Evolutionary conservation across 2,797 vertebrate species (phyloP).

Genomic region (Tachyglossus aculeatus): DNA sequence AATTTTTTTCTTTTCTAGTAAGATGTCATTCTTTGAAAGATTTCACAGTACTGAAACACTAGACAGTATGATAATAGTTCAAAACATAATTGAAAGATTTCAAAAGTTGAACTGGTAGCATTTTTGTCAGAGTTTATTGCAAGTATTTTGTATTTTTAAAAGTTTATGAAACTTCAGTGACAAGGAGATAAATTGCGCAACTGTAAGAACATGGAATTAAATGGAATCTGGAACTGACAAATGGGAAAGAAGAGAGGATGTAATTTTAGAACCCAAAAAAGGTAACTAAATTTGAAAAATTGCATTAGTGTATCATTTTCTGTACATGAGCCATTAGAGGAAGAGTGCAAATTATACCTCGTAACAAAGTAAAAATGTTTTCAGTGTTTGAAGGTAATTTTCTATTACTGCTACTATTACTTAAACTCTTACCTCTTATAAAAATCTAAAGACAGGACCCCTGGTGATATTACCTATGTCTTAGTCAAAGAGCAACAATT

Average conservation of each 20-base stretch:
- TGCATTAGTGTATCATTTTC: constrained; percentile 84
- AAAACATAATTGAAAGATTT: constrained; percentile 78
- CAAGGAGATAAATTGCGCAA: constrained; percentile 78
- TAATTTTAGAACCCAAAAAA: constrained; percentile 81
- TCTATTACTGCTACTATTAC: constrained; percentile 96
- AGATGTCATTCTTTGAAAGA: constrained; percentile 63
- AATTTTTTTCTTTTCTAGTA: constrained; percentile 60
- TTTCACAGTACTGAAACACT: constrained; percentile 49
- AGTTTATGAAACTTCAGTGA: constrained; percentile 80
- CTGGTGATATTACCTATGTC: constrained; percentile 92
- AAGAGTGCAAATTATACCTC: constrained; percentile 83
- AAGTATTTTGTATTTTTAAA: constrained; percentile 69
- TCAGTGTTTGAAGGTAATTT: constrained; percentile 96
- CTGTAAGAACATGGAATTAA: constrained; percentile 74
- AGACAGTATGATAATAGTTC: constrained; percentile 68
- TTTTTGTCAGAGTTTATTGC: constrained; percentile 74
- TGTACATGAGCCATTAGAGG: constrained; percentile 81
- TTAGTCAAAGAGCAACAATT: constrained; percentile 93
- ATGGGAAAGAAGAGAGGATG: constrained; percentile 73
- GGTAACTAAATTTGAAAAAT: constrained; percentile 84
- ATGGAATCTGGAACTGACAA: constrained; percentile 79
- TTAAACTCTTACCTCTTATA: constrained; percentile 96
- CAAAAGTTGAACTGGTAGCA: constrained; percentile 73
- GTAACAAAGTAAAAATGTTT: constrained; percentile 89
- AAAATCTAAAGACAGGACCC: constrained; percentile 93